Percentiles rank a stretch among this genome's conserved stretches.
These are phyloP conservation scores for Tetramorium alpestre DNA, from an alignment of 1,140 invertebrate species.

Conservation along the genomic window DNA sequence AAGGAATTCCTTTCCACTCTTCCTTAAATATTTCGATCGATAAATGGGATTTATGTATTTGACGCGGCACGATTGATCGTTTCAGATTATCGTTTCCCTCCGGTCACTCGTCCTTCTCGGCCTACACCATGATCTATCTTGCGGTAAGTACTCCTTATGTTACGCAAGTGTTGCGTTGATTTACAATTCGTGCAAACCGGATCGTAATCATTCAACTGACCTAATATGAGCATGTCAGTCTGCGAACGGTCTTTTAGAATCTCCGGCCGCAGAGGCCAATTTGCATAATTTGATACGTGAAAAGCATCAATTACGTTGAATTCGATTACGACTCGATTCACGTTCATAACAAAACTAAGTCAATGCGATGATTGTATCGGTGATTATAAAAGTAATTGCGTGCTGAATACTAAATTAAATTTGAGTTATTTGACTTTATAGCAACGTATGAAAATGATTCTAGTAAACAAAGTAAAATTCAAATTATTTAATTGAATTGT, in stretches of 20 bases:
- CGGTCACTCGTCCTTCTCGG: constrained; percentile 93
- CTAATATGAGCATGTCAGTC: neutral
- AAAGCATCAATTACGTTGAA: neutral
- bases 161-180: constrained; percentile 33
- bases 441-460: neutral
- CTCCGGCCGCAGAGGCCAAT: neutral
- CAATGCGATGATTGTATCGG: neutral
- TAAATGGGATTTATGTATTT: constrained; percentile 77
- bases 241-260: neutral
- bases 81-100: constrained; percentile 92
- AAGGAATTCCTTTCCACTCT: neutral
- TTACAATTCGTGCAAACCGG: constrained; percentile 10
- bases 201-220: constrained; percentile 10
- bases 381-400: neutral
- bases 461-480: neutral
- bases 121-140: constrained; percentile 93
- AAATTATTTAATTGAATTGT: neutral
- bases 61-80: constrained; percentile 80
- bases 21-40: constrained; percentile 18
- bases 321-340: neutral
- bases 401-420: neutral
- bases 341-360: neutral
- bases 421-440: neutral
- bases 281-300: constrained; percentile 41
- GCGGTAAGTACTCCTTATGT: constrained; percentile 88